Evolutionary conservation across 2,113 vertebrate species (phyloP), one percentile per base, ranked within the genome.

Genomic region (Etheostoma cragini): DNA sequence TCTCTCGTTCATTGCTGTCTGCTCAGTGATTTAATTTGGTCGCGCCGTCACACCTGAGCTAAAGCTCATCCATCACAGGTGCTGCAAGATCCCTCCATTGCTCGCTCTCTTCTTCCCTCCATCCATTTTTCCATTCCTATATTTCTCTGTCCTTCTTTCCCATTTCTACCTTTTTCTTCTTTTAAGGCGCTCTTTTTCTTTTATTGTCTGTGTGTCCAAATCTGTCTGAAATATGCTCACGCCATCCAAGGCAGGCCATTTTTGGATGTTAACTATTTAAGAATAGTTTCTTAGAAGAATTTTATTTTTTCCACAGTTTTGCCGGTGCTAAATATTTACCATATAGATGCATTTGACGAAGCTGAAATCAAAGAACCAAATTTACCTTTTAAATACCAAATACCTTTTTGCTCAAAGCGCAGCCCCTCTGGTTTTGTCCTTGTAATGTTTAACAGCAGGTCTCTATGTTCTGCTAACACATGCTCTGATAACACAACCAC

Each of bases 1-100:
- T 91, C 88, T 88, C 87, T 85, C 82, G 83, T 90, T 91, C 91
- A 90, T 92, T 93, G 90, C 90, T 89, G 91, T 91, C 88, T 91
- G 85, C 89, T 88, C 91, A 84, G 89, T 91, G 91, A 90, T 92
- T 92, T 93, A 87, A 92, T 94, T 94, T 92, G 83, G 89, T 91
- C 26, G 50, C 71, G 47, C 89, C 85, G 89, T 94, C 93, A 91
- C 93, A 93, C 91, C 90, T 92, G 88, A 89, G 87, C 87, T 91
- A 73, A 77, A 82, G 70, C 91, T 93, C 89, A 93, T 93, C 89
- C 87, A 91, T 94, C 91, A 92, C 86, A 81, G 78, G 85, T 90
- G 72, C 80, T 76, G 86, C 82, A 64, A 30, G 50, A 85, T 78
- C 77, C 85, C 77, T 77, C 76, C 66, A 11, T 78, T 24, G 8